Evolutionary conservation across 2,797 vertebrate genomes (phyloP).

Genomic region (Lagorchestes hirsutus): DNA sequence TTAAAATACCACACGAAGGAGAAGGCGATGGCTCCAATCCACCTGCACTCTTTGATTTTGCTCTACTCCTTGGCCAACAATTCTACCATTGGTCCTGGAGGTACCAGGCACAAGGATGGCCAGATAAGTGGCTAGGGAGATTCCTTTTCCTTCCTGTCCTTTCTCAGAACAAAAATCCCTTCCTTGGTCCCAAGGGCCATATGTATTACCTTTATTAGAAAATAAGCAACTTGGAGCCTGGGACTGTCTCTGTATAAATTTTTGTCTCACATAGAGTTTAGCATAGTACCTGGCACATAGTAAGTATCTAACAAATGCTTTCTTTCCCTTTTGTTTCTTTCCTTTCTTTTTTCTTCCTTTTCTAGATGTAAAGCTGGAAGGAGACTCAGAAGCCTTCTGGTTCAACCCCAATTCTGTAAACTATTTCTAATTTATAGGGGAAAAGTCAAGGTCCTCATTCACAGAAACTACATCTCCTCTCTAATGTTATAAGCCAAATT

Average conservation of each 20-base stretch:
- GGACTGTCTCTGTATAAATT: background rate
- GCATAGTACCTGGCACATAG: background rate
- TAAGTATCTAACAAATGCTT: background rate
- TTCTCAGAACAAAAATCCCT: background rate
- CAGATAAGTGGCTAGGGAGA: background rate
- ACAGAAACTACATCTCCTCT: background rate
- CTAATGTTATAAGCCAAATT: background rate
- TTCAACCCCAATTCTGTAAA: background rate
- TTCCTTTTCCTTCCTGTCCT: background rate
- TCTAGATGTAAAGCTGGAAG: background rate
- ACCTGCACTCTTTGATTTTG: background rate
- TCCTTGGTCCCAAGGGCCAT: background rate
- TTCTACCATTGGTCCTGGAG: background rate
- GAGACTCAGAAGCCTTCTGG: background rate
- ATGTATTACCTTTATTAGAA: background rate
- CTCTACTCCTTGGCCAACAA: background rate
- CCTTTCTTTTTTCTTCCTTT: background rate
- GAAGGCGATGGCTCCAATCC: background rate
- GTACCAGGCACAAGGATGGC: background rate
- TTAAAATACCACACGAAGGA: background rate
- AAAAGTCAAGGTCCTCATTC: background rate
- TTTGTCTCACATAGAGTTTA: background rate
- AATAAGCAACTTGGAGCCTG: background rate
- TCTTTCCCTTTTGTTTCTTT: background rate
- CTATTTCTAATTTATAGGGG: background rate